Evolutionary conservation across 92 coral and sea anemone species (phyloP), one percentile per base, ranked within the genome.

Genomic region (Palythoa grandis): DNA sequence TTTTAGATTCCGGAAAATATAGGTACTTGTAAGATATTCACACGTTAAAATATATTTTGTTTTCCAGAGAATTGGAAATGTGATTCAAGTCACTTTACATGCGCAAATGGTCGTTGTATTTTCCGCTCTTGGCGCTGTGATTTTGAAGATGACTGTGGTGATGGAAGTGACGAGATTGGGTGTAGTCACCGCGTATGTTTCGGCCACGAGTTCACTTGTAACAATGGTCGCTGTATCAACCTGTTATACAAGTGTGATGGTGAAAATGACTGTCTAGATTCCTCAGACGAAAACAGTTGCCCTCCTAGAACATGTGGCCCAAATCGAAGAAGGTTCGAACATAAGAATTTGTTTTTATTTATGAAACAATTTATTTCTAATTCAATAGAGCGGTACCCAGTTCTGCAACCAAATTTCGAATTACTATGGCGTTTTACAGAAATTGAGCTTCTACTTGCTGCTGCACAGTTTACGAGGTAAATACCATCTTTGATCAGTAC

Each of bases 211-310:
- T 96, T 96, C 87, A 80, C 92, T 1, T 96, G 98, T 52, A 91
- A 92, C 16, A 96, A 94, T 60, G 98, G 98, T 53, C 96, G 91
- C 47, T 96, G 98, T 65, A 93, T 92, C 86, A 74, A 75, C 73
- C 73, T 83, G n/a, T 89, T 87, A 2, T 88, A 88, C 91, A 87
- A 70, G 74, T 96, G 98, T 54, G 98, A 96, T 76, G 95, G 96
- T 17, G 95, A 96, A 22, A 90, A 96, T 24, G 98, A 96, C 89
- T 96, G 98, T 57, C 92, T 92, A 7, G 98, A 96, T 78, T 88
- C 87, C 89, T 95, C 98, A 10, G 98, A 96, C 56, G 98, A 96
- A 80, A 66, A 22, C 29, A 91, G 86, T 29, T 95, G 98, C 38
- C 85, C 92, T 10, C 84, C 94, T 13, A 88, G 92, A 37, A 86